Evolutionary conservation across 2,113 vertebrate species (phyloP).

Genomic region (Callipepla californica): DNA sequence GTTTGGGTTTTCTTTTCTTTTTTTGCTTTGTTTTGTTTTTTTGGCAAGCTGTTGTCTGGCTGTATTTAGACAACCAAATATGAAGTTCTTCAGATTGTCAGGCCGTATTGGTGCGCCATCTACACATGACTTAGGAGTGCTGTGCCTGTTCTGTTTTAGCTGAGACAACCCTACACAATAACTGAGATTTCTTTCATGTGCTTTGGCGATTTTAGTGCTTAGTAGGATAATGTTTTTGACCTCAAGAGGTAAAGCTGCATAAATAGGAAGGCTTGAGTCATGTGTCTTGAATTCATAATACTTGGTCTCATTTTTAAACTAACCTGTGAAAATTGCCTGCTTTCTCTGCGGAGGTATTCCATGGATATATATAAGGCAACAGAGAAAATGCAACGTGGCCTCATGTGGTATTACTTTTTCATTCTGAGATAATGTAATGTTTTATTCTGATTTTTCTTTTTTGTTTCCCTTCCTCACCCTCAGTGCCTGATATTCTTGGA

Average conservation of each 20-base stretch:
- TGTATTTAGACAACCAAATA: background rate
- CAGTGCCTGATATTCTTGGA: constrained; percentile 99
- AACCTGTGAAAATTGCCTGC: background rate
- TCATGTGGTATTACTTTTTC: background rate
- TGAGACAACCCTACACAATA: background rate
- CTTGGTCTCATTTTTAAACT: background rate
- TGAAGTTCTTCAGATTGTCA: background rate
- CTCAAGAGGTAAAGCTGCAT: background rate
- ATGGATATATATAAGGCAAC: background rate
- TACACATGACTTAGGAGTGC: background rate
- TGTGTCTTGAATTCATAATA: background rate
- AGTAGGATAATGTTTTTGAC: background rate
- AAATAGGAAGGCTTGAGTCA: background rate
- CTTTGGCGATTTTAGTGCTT: background rate
- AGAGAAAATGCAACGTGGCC: background rate
- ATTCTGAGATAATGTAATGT: background rate
- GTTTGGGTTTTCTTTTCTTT: background rate
- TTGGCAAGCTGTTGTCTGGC: background rate
- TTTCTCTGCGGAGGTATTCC: background rate
- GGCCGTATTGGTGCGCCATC: fast-evolving
- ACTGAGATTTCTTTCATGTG: background rate
- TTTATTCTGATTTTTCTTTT: background rate
- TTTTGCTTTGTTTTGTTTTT: background rate
- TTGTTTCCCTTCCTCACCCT: background rate
- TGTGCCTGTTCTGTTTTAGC: background rate